A percentile compares a stretch with the other conserved stretches of the same genome.
Evolutionary conservation across 35 echinoderm and acorn worm species (phyloP).

Genomic region (Anneissia japonica): DNA sequence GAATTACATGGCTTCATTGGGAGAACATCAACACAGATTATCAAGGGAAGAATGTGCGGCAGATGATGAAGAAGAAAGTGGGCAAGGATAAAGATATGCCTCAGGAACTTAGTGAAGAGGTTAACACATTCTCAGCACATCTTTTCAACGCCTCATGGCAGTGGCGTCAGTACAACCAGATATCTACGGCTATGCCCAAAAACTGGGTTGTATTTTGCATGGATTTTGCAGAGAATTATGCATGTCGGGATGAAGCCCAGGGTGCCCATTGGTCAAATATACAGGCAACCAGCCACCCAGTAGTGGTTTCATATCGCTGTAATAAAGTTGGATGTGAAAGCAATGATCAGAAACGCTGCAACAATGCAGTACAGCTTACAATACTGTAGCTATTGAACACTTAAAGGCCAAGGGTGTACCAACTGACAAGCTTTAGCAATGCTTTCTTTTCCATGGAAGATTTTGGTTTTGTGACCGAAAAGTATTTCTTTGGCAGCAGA

Average conservation of each 20-base stretch:
- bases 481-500: conserved; percentile 53
- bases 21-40: neutral
- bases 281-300: conserved; percentile 27
- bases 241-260: conserved; percentile 36
- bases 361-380: conserved; percentile 15
- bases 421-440: conserved; percentile 25
- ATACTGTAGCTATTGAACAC: neutral
- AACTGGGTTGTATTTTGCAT: neutral
- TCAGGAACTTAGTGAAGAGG: neutral
- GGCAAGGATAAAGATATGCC: neutral
- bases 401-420: neutral
- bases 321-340: neutral
- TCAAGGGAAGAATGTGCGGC: neutral
- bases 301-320: conserved; percentile 10
- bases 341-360: conserved; percentile 9
- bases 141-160: conserved; percentile 27
- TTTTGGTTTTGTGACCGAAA: conserved; percentile 33
- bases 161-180: neutral
- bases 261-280: conserved; percentile 25
- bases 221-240: conserved; percentile 51
- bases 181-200: neutral
- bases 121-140: neutral
- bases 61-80: neutral
- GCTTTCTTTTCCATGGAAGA: conserved; percentile 14
- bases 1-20: neutral